Evolutionary conservation across 1,140 invertebrate species (phyloP).

Genomic region (Tetraneura akinire): DNA sequence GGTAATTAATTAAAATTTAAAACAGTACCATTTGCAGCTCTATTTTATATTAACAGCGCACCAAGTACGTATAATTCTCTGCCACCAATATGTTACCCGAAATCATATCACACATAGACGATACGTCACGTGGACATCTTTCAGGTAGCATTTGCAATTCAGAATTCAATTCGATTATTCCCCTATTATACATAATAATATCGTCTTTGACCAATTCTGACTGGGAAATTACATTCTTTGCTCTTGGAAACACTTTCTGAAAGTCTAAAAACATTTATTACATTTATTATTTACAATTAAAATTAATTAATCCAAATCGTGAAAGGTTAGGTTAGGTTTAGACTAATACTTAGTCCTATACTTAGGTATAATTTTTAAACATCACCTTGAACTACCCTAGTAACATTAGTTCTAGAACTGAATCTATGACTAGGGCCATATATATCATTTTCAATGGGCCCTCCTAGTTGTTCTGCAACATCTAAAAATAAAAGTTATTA

Average conservation of each 20-base stretch:
- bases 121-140: slow-evolving; percentile 20
- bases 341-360: not conserved
- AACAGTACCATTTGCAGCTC: not conserved
- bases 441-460: slow-evolving; percentile 32
- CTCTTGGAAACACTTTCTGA: slow-evolving; percentile 41
- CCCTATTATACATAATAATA: not conserved
- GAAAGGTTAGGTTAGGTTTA: too few species aligned
- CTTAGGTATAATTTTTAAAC: not conserved
- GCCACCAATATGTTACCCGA: slow-evolving; percentile 11
- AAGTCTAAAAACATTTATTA: slow-evolving; percentile 35
- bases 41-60: not conserved
- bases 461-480: slow-evolving; percentile 34
- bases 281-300: not conserved
- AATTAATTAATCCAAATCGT: not conserved
- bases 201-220: slow-evolving; percentile 16
- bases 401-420: slow-evolving; percentile 24
- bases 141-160: slow-evolving; percentile 13
- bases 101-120: slow-evolving; percentile 37
- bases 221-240: slow-evolving; percentile 12
- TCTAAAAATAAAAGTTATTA: slow-evolving; percentile 30
- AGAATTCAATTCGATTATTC: slow-evolving; percentile 7
- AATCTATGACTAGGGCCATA: slow-evolving; percentile 32
- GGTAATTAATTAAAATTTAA: not conserved
- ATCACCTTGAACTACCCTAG: slow-evolving; percentile 39
- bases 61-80: slow-evolving; percentile 35